Conservation (phyloP, 2,888 invertebrate genomes). For the Neuroscelio doddi region DNA sequence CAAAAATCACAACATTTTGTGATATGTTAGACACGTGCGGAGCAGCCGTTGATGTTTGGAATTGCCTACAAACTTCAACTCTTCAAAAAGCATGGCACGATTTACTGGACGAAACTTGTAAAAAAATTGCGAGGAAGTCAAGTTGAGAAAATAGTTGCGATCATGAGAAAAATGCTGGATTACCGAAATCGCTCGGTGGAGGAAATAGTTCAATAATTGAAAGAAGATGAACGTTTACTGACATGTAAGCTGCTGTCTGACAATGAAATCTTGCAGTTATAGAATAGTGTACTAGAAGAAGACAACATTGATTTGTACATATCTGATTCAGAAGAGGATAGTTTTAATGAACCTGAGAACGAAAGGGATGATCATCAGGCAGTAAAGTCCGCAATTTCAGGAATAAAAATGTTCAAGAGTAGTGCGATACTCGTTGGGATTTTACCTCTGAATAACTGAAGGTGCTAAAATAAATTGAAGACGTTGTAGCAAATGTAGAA, state of each 20-base stretch:
- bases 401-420: background rate
- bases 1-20: background rate
- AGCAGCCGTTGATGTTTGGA: background rate
- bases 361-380: background rate
- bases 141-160: background rate
- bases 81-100: background rate
- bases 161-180: background rate
- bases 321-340: background rate
- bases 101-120: background rate
- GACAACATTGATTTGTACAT: no score
- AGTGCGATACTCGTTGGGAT: conserved; percentile 5
- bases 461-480: background rate
- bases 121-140: background rate
- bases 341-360: no score
- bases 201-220: background rate
- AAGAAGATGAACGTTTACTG: background rate
- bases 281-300: background rate
- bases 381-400: background rate
- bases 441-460: background rate
- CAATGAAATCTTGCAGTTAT: conserved; percentile 1
- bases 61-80: background rate
- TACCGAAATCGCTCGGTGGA: conserved; percentile 1
- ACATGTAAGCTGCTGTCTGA: background rate
- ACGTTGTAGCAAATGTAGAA: background rate
- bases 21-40: background rate